These are phyloP conservation scores for Clarias fuscus DNA, from an alignment of 2,797 vertebrate species.

Conservation along the genomic window DNA sequence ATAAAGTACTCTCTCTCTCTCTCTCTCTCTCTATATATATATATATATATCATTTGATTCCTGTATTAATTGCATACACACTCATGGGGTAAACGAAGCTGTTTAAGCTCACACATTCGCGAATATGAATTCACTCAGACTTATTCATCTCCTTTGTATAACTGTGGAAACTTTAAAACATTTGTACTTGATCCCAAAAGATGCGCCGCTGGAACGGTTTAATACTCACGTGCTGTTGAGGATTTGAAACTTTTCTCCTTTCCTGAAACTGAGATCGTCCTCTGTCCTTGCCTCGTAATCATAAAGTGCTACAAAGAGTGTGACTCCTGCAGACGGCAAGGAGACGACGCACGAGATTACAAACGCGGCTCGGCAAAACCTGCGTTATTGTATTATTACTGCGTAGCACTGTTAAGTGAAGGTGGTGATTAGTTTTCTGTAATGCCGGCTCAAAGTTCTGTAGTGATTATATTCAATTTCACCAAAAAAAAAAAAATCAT, in stretches of 20 bases:
- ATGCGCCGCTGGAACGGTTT: conserved; percentile 11
- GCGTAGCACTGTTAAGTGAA: neutral
- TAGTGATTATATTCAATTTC: neutral
- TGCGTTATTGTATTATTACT: neutral
- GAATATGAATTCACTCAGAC: no score
- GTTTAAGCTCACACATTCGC: no score
- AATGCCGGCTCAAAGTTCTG: neutral
- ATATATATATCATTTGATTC: no score
- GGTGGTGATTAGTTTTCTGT: neutral
- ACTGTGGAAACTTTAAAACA: neutral
- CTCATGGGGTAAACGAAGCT: no score
- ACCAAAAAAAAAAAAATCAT: neutral
- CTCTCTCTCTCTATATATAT: no score
- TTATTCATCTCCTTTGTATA: neutral
- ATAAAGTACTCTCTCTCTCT: no score
- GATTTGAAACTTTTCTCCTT: conserved; percentile 99
- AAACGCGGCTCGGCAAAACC: neutral
- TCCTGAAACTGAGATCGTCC: conserved; percentile 98
- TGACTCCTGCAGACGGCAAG: conserved; percentile 81
- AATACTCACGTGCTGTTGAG: conserved; percentile 98
- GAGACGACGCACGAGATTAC: conserved; percentile 1
- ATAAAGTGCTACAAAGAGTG: conserved; percentile 97
- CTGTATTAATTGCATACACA: no score
- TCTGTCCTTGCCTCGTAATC: conserved; percentile 98
- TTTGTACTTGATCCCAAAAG: no score